These are phyloP conservation scores for Nasonia giraulti DNA, from an alignment of 1,140 invertebrate species.

Conservation along the genomic window DNA sequence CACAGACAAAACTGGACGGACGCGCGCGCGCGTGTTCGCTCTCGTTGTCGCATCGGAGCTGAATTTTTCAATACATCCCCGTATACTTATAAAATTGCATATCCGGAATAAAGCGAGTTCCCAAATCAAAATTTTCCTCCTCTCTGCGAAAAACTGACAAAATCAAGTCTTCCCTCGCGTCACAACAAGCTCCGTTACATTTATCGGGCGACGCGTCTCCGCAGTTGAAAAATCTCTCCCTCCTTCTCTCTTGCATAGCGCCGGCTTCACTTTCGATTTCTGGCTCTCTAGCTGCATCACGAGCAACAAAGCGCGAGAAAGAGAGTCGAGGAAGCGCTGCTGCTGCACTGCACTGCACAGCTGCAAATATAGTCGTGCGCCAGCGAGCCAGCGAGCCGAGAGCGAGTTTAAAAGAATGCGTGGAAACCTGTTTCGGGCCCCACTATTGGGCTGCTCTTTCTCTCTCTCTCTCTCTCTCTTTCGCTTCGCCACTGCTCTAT, in stretches of 20 bases:
- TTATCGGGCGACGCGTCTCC: slow-evolving; percentile 1
- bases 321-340: slow-evolving; percentile 32
- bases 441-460: slow-evolving; percentile 20
- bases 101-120: too few species aligned
- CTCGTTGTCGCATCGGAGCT: background rate
- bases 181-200: slow-evolving; percentile 34
- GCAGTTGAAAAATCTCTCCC: slow-evolving; percentile 37
- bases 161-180: background rate
- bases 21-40: too few species aligned
- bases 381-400: background rate
- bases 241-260: background rate
- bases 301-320: slow-evolving; percentile 33
- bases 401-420: slow-evolving; percentile 44
- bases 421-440: slow-evolving; percentile 46
- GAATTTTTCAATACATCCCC: background rate
- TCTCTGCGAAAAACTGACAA: background rate
- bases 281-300: background rate
- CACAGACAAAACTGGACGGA: too few species aligned
- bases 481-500: slow-evolving; percentile 12
- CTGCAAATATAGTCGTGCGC: slow-evolving; percentile 46
- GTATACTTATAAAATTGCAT: background rate
- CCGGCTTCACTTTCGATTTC: slow-evolving; percentile 48
- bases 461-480: slow-evolving; percentile 15
- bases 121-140: background rate
- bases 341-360: background rate